Evolutionary conservation across 2,888 invertebrate species (phyloP).

Genomic region (Volucella bombylans): DNA sequence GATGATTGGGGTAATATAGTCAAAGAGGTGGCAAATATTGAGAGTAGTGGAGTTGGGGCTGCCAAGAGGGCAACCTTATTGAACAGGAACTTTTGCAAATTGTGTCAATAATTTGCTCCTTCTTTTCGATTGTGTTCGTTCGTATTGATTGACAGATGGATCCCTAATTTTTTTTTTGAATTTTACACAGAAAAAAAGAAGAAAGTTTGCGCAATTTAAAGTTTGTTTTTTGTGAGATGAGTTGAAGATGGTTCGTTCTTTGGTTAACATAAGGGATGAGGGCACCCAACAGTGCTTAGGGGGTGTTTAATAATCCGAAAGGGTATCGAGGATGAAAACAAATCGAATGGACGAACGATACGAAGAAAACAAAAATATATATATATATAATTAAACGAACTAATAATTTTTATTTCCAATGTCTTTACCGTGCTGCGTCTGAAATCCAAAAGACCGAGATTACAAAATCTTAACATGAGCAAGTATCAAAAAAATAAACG

Average conservation of each 20-base stretch:
- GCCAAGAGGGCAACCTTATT: conserved; percentile 32
- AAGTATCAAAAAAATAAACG: too few relatives aligned
- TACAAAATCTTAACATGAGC: too few relatives aligned
- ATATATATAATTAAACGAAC: too few relatives aligned
- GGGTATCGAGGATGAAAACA: too few relatives aligned
- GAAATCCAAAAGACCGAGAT: too few relatives aligned
- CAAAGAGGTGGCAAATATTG: conserved; percentile 12
- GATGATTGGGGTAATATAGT: conserved; percentile 53
- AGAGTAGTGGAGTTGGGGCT: neutral
- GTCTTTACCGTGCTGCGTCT: too few relatives aligned
- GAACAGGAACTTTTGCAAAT: conserved; percentile 62
- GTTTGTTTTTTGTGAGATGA: neutral
- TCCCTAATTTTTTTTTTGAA: neutral
- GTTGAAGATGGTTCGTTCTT: conserved; percentile 1
- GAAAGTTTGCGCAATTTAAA: conserved; percentile 5
- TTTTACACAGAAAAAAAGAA: neutral
- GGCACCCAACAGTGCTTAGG: neutral
- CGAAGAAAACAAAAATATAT: too few relatives aligned
- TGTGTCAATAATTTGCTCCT: conserved; percentile 55
- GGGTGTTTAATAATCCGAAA: too few relatives aligned
- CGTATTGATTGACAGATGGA: conserved; percentile 37
- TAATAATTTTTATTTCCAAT: too few relatives aligned
- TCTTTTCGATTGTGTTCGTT: neutral
- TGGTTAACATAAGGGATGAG: conserved; percentile 6
- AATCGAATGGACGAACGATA: too few relatives aligned